phyloP scores from a whole-genome alignment of 2,888 invertebrate genomes.

The Dryomyza anilis region DNA sequence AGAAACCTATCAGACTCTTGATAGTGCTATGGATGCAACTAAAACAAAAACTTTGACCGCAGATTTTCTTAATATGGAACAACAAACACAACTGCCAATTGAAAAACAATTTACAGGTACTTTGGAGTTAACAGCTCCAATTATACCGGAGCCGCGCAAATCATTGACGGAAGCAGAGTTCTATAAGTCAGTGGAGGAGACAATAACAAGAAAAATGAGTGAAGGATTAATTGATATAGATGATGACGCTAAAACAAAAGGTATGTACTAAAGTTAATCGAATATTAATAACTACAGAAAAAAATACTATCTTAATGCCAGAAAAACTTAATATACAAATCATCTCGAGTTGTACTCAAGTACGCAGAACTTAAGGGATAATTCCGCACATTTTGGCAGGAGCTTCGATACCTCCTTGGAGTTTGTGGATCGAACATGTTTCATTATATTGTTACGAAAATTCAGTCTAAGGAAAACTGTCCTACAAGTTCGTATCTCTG shows the following conservation, averaged over 20 bases:
- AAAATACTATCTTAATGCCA: not conserved
- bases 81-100: constrained; percentile 32
- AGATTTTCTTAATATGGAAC: constrained; percentile 41
- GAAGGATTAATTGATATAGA: constrained; percentile 54
- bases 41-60: not conserved
- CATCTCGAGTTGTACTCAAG: too few relatives aligned
- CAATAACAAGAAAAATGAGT: constrained; percentile 58
- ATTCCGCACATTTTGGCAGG: too few relatives aligned
- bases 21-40: not conserved
- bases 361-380: too few relatives aligned
- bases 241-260: constrained; percentile 52
- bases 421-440: not conserved
- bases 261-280: constrained; percentile 36
- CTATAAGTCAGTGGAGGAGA: constrained; percentile 58
- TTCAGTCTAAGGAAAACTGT: too few relatives aligned
- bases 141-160: constrained; percentile 50
- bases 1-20: not conserved
- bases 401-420: too few relatives aligned
- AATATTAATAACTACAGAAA: not conserved
- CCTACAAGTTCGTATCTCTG: too few relatives aligned
- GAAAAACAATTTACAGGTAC: constrained; percentile 1
- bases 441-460: too few relatives aligned
- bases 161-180: constrained; percentile 59
- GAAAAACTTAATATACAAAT: not conserved
- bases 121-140: constrained; percentile 39